Conservation (phyloP, 2,888 invertebrate species). For the Aplocera efformata region DNA sequence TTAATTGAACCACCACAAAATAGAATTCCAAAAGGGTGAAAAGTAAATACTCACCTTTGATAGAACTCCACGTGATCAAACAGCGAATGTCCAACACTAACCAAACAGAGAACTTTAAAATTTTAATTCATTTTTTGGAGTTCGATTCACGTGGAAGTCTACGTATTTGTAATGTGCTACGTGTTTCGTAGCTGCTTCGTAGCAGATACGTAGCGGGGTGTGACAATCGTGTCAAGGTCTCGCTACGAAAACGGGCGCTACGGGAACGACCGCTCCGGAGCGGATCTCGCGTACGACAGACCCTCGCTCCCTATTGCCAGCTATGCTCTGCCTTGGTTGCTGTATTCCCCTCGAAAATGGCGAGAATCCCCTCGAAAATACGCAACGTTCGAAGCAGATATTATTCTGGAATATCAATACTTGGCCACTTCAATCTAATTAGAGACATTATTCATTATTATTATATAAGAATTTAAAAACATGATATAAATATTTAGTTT, state of each 20-base stretch:
- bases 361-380: slow-evolving; percentile 12
- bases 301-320: slow-evolving; percentile 20
- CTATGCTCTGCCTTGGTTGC: slow-evolving; percentile 25
- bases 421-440: too few species aligned
- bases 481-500: too few species aligned
- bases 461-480: too few species aligned
- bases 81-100: slow-evolving; percentile 44
- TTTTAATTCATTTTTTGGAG: slow-evolving; percentile 13
- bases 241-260: slow-evolving; percentile 39
- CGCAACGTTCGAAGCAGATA: too few species aligned
- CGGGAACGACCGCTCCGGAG: slow-evolving; percentile 72
- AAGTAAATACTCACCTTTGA: slow-evolving; percentile 43
- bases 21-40: slow-evolving; percentile 9
- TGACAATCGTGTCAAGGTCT: slow-evolving; percentile 70
- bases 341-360: neutral
- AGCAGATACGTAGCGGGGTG: slow-evolving; percentile 45
- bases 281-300: slow-evolving; percentile 71
- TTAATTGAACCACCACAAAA: slow-evolving; percentile 14
- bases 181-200: slow-evolving; percentile 32
- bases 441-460: too few species aligned
- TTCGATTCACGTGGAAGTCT: slow-evolving; percentile 4
- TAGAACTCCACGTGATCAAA: slow-evolving; percentile 41
- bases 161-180: slow-evolving; percentile 22
- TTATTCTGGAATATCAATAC: too few species aligned
- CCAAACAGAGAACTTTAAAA: slow-evolving; percentile 35